phyloP scores from a whole-genome alignment of 2,113 vertebrate genomes.

The Tretioscincus oriximinensis region DNA sequence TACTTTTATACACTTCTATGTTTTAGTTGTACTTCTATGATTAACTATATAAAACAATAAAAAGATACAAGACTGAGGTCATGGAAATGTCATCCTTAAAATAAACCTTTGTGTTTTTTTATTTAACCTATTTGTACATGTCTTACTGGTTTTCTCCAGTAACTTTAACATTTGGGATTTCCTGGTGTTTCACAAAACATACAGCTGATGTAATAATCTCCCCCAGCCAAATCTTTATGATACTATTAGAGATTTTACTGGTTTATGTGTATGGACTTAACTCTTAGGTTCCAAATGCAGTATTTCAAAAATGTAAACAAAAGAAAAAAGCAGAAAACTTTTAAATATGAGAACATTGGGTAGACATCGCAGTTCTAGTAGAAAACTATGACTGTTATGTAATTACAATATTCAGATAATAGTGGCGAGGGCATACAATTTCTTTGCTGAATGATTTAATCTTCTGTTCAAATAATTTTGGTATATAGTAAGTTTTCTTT shows the following conservation, averaged over 20 bases:
- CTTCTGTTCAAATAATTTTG: conserved; percentile 25
- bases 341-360: not conserved
- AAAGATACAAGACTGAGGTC: too few relatives aligned
- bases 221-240: not conserved
- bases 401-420: not conserved
- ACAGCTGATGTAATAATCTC: not conserved
- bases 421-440: conserved; percentile 1
- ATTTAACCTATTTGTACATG: not conserved
- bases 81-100: too few relatives aligned
- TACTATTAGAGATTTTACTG: not conserved
- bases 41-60: too few relatives aligned
- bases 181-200: not conserved
- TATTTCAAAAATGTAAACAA: not conserved
- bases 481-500: not conserved
- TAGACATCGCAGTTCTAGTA: conserved; percentile 11
- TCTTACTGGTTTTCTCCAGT: not conserved
- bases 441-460: conserved; percentile 24
- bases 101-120: not conserved
- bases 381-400: conserved; percentile 43
- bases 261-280: not conserved
- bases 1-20: too few relatives aligned
- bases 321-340: not conserved
- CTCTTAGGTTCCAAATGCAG: not conserved
- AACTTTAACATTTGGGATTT: not conserved
- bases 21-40: too few relatives aligned